A percentile compares a stretch with the other conserved stretches of the same genome.
Evolutionary conservation across 2,113 vertebrate species (phyloP).

Genomic region (Pyxicephalus adspersus): DNA sequence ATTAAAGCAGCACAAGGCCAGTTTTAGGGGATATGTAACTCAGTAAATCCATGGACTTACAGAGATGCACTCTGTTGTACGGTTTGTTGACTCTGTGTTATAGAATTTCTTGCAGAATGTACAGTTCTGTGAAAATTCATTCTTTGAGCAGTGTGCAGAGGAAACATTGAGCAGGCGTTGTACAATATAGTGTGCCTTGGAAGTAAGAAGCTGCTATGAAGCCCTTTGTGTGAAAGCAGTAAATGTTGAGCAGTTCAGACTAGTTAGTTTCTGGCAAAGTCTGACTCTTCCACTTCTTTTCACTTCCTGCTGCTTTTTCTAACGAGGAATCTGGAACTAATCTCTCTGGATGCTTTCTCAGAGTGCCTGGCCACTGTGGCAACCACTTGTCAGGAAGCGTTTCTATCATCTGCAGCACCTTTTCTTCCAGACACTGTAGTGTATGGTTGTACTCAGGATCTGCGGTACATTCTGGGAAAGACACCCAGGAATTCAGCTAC

Average conservation of each 20-base stretch:
- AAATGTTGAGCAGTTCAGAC: constrained; percentile 20
- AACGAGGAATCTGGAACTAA: constrained; percentile 62
- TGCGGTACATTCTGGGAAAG: neutral
- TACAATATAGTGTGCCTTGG: neutral
- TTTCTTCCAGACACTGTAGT: neutral
- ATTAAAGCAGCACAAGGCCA: no score
- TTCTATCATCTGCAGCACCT: constrained; percentile 20
- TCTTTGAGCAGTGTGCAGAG: no score
- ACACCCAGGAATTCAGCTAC: neutral
- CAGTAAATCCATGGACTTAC: no score
- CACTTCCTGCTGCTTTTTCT: constrained; percentile 48
- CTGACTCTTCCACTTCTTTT: constrained; percentile 19
- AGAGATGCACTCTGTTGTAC: no score
- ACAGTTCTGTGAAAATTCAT: no score
- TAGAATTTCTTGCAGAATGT: no score
- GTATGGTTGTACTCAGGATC: neutral
- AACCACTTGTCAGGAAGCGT: constrained; percentile 34
- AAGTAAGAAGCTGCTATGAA: neutral
- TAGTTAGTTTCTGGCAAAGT: constrained; percentile 28
- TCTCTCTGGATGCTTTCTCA: constrained; percentile 56
- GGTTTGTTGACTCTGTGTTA: no score
- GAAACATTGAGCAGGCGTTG: no score
- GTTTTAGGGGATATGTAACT: no score
- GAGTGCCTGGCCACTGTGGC: constrained; percentile 51
- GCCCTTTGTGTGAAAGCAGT: neutral